Base-by-base conservation (phyloP, 2,888 invertebrate species). In the Lycia hirtaria region DNA sequence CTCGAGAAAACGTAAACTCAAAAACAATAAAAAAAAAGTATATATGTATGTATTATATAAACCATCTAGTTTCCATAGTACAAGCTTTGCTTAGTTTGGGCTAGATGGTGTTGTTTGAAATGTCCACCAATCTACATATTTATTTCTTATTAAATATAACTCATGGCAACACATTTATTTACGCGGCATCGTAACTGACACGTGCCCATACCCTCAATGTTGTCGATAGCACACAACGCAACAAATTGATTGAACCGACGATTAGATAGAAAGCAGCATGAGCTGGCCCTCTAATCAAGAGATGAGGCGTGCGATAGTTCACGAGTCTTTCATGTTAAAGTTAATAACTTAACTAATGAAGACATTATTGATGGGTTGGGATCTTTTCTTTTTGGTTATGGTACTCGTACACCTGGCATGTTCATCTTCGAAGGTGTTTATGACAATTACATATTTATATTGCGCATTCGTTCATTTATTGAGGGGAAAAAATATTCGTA, bases 171-270 rank as follows among this genome's bases (percentile, higher is more conserved):
- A 24, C 6, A 24, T 26, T 24, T 44, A 30, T 7, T 17, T 7
- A 26, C 32, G 10, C 10, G 41, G 24, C 28, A 17, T 9, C 48
- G 7, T 35, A 12, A 38, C 32, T 14, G 33, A 40, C 55, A 55
- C 48, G 48, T 54, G 53, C 53, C n/a, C n/a, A n/a, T n/a, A n/a
- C n/a, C n/a, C 41, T 28, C 19, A 26, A 38, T 40, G 38, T 45
- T 56, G 38, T 41, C 32, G 26, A 47, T 44, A 59, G 60, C 57
- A 55, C 50, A 15, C 24, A 40, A 35, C 55, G 54, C 17, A 53
- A 62, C 55, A 60, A 52, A 62, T 59, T 59, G 50, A 59, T 59
- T 59, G 50, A 50, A 51, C 33, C 10, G 32, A 44, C 54, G 50
- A 48, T 41, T 53, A 48, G 45, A 53, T 52, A 58, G 48, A 53